Evolutionary conservation across 1,140 invertebrate species (phyloP).

Genomic region (Coboldia fuscipes): DNA sequence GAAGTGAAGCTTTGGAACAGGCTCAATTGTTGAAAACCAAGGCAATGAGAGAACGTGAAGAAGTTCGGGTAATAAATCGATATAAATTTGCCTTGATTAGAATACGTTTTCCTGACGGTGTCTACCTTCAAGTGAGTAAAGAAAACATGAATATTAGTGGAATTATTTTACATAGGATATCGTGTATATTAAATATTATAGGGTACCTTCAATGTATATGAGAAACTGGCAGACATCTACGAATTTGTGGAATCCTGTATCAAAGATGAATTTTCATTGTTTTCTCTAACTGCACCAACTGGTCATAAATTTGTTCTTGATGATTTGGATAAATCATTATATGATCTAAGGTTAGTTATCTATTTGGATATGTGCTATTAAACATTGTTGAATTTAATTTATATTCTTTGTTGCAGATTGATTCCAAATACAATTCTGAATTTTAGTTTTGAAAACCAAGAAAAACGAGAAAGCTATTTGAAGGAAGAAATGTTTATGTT

Average conservation of each 20-base stretch:
- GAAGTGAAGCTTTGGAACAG: conserved; percentile 55
- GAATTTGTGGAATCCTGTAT: conserved; percentile 55
- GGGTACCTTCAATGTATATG: conserved; percentile 65
- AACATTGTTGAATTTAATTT: not conserved
- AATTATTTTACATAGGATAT: conserved; percentile 3
- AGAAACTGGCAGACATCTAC: conserved; percentile 42
- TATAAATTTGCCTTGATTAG: conserved; percentile 72
- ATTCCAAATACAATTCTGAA: conserved; percentile 53
- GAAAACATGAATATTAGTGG: not conserved
- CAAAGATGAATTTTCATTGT: conserved; percentile 35
- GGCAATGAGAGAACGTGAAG: conserved; percentile 78
- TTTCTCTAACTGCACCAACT: conserved; percentile 36
- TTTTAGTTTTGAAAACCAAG: conserved; percentile 34
- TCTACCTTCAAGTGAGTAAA: conserved; percentile 46
- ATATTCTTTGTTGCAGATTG: conserved; percentile 21
- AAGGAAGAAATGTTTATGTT: conserved; percentile 53
- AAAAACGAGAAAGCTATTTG: conserved; percentile 33
- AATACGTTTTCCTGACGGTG: conserved; percentile 69
- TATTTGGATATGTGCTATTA: not conserved
- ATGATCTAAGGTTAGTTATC: conserved; percentile 28
- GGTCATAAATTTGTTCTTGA: conserved; percentile 37
- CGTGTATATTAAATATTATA: conserved; percentile 14
- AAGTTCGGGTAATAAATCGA: conserved; percentile 48
- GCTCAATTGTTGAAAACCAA: conserved; percentile 69
- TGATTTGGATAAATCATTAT: conserved; percentile 36